These are phyloP conservation scores for Scolopax bukidnonensis DNA, from an alignment of 2,797 vertebrate genomes.

Conservation along the genomic window DNA sequence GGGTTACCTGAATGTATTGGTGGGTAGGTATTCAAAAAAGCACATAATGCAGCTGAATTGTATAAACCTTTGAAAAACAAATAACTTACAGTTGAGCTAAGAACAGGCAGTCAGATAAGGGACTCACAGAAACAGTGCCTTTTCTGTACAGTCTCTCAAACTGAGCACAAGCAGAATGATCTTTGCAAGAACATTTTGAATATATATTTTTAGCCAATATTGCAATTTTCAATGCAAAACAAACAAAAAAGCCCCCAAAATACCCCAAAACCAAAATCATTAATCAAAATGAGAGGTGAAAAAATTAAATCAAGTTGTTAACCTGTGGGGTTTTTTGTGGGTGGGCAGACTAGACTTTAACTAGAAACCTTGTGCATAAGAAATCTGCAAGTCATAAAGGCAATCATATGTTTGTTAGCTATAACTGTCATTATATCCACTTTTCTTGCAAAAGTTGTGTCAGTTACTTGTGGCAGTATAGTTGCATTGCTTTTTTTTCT, in stretches of 20 bases:
- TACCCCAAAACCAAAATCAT: accelerated
- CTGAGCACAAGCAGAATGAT: not conserved
- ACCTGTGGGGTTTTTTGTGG: not conserved
- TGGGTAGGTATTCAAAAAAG: not conserved
- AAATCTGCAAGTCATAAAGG: not conserved
- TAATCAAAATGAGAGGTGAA: not conserved
- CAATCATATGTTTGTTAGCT: not conserved
- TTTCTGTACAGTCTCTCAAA: not conserved
- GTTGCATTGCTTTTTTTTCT: not conserved
- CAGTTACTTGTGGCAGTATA: not conserved
- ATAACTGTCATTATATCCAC: not conserved
- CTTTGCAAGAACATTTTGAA: not conserved
- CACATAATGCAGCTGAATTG: not conserved
- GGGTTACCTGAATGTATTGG: accelerated
- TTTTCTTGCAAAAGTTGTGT: not conserved
- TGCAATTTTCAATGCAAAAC: not conserved
- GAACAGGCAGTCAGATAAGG: not conserved
- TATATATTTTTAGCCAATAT: not conserved
- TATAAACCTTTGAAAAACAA: not conserved
- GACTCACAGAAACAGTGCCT: not conserved
- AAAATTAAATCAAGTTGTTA: not conserved
- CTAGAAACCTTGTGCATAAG: not conserved
- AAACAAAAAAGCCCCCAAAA: not conserved
- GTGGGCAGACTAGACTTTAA: not conserved
- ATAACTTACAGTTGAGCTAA: not conserved